Evolutionary conservation across 2,888 invertebrate genomes (phyloP).

Genomic region (Iphiclides podalirius): DNA sequence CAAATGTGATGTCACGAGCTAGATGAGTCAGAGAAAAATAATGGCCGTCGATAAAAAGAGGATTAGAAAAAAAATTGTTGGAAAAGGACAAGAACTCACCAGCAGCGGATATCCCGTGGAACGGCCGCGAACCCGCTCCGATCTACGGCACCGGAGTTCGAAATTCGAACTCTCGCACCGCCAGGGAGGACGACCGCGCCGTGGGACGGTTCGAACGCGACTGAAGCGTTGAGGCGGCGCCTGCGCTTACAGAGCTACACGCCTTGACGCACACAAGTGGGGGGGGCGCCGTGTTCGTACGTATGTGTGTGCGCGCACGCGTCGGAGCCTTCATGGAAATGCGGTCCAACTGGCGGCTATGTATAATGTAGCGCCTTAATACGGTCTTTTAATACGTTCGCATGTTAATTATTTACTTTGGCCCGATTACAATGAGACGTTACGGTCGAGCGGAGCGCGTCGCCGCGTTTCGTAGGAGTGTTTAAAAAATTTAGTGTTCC

Average conservation of each 20-base stretch:
- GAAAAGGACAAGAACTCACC: slow-evolving; percentile 41
- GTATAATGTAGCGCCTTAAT: background rate
- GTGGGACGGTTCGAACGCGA: slow-evolving; percentile 47
- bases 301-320: slow-evolving; percentile 34
- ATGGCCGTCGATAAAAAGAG: slow-evolving; percentile 50
- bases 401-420: slow-evolving; percentile 30
- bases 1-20: slow-evolving; percentile 34
- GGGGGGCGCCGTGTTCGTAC: slow-evolving; percentile 8
- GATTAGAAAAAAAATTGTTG: slow-evolving; percentile 38
- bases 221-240: slow-evolving; percentile 64
- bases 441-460: background rate
- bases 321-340: slow-evolving; percentile 64
- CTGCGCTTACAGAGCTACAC: slow-evolving; percentile 51
- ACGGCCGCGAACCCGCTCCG: slow-evolving; percentile 60
- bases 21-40: slow-evolving; percentile 33
- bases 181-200: slow-evolving; percentile 42
- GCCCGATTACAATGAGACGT: slow-evolving; percentile 12
- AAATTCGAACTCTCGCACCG: slow-evolving; percentile 31
- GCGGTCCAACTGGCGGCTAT: no score
- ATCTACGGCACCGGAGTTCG: slow-evolving; percentile 51
- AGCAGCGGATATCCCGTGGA: slow-evolving; percentile 62
- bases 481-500: background rate
- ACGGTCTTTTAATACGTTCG: slow-evolving; percentile 23
- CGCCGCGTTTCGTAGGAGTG: background rate
- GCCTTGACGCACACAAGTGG: slow-evolving; percentile 55